Percentiles rank a stretch among this genome's conserved stretches.
phyloP scores from a whole-genome alignment of 2,113 vertebrate genomes.

The Clarias magur region DNA sequence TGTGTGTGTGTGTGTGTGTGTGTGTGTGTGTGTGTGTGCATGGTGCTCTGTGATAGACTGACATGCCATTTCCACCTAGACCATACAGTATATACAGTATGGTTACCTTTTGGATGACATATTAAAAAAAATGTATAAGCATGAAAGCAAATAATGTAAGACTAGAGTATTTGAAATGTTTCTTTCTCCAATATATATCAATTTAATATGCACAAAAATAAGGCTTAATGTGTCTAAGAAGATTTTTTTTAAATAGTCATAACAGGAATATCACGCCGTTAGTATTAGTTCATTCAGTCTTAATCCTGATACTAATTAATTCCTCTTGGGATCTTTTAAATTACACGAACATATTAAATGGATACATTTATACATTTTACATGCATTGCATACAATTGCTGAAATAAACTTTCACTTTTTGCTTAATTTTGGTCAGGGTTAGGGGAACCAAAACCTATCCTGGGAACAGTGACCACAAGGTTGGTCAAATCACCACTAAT shows the following conservation, averaged over 20 bases:
- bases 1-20: not conserved
- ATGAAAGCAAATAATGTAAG: not conserved
- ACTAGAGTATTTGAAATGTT: not conserved
- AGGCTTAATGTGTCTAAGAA: not conserved
- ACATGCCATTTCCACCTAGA: not conserved
- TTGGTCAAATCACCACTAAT: not conserved
- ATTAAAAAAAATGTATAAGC: too few species aligned
- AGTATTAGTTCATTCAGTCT: not conserved
- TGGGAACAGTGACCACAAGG: not conserved
- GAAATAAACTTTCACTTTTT: not conserved
- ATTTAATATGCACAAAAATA: too few species aligned
- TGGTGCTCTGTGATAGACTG: not conserved
- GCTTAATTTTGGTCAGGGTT: not conserved
- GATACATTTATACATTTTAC: not conserved
- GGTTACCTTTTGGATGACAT: too few species aligned
- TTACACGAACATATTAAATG: not conserved
- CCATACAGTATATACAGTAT: too few species aligned
- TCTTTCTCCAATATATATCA: too few species aligned
- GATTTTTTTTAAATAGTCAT: too few species aligned
- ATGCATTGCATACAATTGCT: not conserved
- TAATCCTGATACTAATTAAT: not conserved
- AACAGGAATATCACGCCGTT: too few species aligned
- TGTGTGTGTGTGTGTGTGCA: not conserved
- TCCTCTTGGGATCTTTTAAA: not conserved
- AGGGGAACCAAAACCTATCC: not conserved